Evolutionary conservation across 2,113 vertebrate genomes (phyloP), one percentile per base, ranked within the genome.

Genomic region (Balaenoptera acutorostrata): DNA sequence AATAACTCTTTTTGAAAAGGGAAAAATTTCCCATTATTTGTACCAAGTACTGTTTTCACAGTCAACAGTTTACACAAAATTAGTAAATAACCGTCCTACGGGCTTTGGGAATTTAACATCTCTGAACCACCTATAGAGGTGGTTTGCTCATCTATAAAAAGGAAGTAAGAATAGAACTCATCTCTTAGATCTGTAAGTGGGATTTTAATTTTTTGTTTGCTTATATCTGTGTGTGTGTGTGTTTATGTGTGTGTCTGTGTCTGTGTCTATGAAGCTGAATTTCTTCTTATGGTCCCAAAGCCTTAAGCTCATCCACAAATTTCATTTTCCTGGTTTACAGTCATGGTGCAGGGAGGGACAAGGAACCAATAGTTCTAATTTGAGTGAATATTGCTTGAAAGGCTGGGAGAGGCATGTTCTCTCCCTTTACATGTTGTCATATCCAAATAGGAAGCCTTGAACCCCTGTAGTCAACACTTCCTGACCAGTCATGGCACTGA

Each of bases 381-480:
- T 63, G 13, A 46, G 33, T 90, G 39, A 96, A 3, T 5, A 33
- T 15, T 84, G 8, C 23, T 95, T 29, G 29, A 93, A 88, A 66
- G 41, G 0, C 33, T 87, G 33, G 5, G 31, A 87, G 5, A 63
- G 49, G 0, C 46, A 93, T 2, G 0, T 10, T 68, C 9, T 75
- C 10, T 52, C 8, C 13, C 5, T 52, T 59, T 87, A 31, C 17
- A 12, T 33, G 39, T 8, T 59, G 3, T 44, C 36, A 33, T 7
- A 72, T 31, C 27, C 17, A 88, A 18, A 52, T 2, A 13, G 11
- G 33, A 87, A 55, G 7, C 15, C 17, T 29, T n/a, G 8, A 74
- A 41, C 0, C 5, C 0, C 14, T 21, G 1, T 23, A 75, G 33
- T 36, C 31, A 64, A 80, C 0, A 29, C 0, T 69, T 49, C 20